Base-by-base conservation (phyloP, 2,888 invertebrate genomes). In the Chloroclystis v-ata region DNA sequence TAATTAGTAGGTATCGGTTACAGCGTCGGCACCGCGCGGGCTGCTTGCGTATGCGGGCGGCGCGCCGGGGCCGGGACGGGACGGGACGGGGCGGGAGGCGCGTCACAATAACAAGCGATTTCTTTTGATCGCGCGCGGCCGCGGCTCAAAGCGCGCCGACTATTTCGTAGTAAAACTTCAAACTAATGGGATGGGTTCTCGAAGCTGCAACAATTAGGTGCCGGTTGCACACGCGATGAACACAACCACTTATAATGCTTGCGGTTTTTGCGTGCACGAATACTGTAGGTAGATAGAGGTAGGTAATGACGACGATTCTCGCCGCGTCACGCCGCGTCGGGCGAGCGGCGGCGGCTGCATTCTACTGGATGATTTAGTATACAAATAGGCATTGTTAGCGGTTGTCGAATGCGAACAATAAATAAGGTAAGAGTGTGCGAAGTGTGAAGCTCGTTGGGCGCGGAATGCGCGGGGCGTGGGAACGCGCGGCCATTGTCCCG, bases 1-100 rank as follows among this genome's bases (percentile, higher is more conserved):
- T 65, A 67, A 70, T 72, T 70, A 70, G 72, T 33, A 16, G 32
- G 16, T 63, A 66, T 63, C 61, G 63, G 65, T 61, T 63, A 59
- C 63, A 56, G 14, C 46, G 25, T 8, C 47, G 49, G 35, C 20
- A 33, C 12, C 26, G 14, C 43, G 5, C 28, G 32, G 41, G 43
- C 42, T 28, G 20, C 43, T 49, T 49, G 20, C 25, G 42, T 37
- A 49, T 49, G 40, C 49, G 32, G 32, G 32, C n/a, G 20, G 20
- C 20, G 32, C n/a, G n/a, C n/a, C n/a, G n/a, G 20, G 20, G 20
- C 20, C 20, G 3, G 20, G 3, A 5, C 20, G 5, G n/a, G 5
- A 4, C n/a, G 20, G 20, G 20, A 2, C 20, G 3, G 20, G 3
- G 20, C 20, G 5, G n/a, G 5, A 4, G 20, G 3, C 20, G 20